Conservation (phyloP, 2,113 vertebrate genomes). For the Patagioenas fasciata region DNA sequence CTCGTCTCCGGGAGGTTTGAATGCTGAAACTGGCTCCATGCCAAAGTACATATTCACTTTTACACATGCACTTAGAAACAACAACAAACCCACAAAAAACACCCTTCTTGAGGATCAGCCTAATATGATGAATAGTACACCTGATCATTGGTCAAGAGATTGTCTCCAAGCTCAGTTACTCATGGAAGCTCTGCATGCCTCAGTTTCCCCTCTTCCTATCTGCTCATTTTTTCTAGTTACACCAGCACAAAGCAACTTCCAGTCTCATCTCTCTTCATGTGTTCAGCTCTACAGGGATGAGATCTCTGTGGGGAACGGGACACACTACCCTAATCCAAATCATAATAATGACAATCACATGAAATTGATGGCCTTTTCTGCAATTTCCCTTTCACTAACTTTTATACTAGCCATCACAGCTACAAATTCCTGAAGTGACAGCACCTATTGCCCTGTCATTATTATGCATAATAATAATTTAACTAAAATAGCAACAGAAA, state of each 20-base stretch:
- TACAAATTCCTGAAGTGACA: conserved; percentile 45
- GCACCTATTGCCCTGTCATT: conserved; percentile 55
- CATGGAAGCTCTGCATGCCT: background rate
- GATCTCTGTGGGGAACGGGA: background rate
- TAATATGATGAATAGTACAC: background rate
- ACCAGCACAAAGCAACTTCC: too few relatives aligned
- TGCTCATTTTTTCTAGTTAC: background rate
- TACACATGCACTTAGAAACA: background rate
- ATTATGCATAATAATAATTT: conserved; percentile 64
- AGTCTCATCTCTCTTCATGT: background rate
- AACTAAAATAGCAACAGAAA: conserved; percentile 65
- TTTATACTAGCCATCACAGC: conserved; percentile 22
- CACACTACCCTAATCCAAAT: background rate
- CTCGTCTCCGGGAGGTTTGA: background rate
- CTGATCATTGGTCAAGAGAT: background rate
- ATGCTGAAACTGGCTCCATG: background rate
- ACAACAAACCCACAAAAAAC: too few relatives aligned
- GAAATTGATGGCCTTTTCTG: background rate
- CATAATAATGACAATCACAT: background rate
- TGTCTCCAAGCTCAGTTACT: background rate
- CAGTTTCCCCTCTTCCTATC: conserved; percentile 14
- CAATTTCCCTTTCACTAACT: conserved; percentile 41
- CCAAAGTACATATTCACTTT: conserved; percentile 18
- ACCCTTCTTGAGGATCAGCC: background rate
- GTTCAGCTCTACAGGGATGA: background rate